Evolutionary conservation across 2,888 invertebrate genomes (phyloP).

Genomic region (Ethmia dodecea): DNA sequence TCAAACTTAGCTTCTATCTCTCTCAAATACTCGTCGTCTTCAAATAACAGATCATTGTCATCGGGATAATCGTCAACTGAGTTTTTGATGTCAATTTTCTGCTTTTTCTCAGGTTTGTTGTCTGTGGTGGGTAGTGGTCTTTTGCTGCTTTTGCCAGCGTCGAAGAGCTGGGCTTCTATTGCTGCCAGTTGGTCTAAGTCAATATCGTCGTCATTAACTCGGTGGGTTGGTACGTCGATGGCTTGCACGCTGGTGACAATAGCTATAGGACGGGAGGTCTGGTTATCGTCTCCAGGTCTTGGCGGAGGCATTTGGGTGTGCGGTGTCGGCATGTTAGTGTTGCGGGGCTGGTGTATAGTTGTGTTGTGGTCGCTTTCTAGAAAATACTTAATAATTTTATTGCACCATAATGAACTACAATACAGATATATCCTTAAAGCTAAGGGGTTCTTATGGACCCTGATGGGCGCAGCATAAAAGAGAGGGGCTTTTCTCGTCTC

Average conservation of each 20-base stretch:
- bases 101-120: slow-evolving; percentile 45
- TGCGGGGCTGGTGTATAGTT: slow-evolving; percentile 31
- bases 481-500: no score
- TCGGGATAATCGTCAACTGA: slow-evolving; percentile 44
- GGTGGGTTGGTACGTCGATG: no score
- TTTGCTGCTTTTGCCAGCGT: slow-evolving; percentile 23
- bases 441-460: no score
- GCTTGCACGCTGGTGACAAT: slow-evolving; percentile 38
- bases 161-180: slow-evolving; percentile 45
- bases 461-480: no score
- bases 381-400: slow-evolving; percentile 16
- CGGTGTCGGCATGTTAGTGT: slow-evolving; percentile 36
- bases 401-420: no score
- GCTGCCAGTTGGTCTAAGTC: slow-evolving; percentile 53
- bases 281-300: neutral
- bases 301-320: slow-evolving; percentile 37
- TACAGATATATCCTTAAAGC: no score
- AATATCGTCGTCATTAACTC: slow-evolving; percentile 48
- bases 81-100: slow-evolving; percentile 33
- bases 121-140: slow-evolving; percentile 25
- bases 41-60: slow-evolving; percentile 43
- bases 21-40: slow-evolving; percentile 55
- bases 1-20: slow-evolving; percentile 52
- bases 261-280: slow-evolving; percentile 29
- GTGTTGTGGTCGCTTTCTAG: slow-evolving; percentile 34